Conservation (phyloP, 2,888 invertebrate species). For the Hemaris fuciformis region DNA sequence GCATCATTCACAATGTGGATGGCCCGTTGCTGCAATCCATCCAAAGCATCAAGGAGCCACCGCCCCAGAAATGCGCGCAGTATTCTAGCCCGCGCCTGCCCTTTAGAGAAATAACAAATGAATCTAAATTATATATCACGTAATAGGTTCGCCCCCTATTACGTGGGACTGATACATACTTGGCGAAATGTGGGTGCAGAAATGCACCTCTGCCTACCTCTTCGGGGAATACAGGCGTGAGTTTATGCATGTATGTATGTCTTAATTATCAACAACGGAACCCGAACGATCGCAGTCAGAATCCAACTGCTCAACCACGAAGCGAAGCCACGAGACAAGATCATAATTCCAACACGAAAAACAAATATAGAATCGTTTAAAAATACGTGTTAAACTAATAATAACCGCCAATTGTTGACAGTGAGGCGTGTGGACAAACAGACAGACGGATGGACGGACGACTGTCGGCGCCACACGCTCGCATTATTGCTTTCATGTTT, state of each 20-base stretch:
- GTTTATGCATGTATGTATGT: too few relatives aligned
- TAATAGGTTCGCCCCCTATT: too few relatives aligned
- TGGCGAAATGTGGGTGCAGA: too few relatives aligned
- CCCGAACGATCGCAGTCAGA: neutral
- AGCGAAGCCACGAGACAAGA: neutral
- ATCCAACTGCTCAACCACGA: neutral
- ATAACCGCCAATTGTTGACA: conserved; percentile 12
- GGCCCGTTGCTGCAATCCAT: neutral
- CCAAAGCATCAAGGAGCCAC: neutral
- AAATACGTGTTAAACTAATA: conserved; percentile 16
- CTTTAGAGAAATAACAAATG: too few relatives aligned
- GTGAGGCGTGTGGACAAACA: conserved; percentile 4
- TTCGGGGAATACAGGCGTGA: too few relatives aligned
- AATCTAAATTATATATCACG: too few relatives aligned
- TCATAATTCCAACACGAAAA: conserved; percentile 20
- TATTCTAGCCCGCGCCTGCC: neutral
- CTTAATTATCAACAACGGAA: too few relatives aligned
- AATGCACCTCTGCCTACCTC: too few relatives aligned
- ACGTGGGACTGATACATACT: too few relatives aligned
- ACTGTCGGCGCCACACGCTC: conserved; percentile 6
- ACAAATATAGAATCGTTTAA: conserved; percentile 21
- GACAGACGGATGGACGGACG: conserved; percentile 1
- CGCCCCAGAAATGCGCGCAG: neutral
- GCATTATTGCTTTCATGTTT: neutral
- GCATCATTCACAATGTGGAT: neutral